phyloP scores from a whole-genome alignment of 92 coral and sea anemone genomes.

The Epizoanthus stellaris region DNA sequence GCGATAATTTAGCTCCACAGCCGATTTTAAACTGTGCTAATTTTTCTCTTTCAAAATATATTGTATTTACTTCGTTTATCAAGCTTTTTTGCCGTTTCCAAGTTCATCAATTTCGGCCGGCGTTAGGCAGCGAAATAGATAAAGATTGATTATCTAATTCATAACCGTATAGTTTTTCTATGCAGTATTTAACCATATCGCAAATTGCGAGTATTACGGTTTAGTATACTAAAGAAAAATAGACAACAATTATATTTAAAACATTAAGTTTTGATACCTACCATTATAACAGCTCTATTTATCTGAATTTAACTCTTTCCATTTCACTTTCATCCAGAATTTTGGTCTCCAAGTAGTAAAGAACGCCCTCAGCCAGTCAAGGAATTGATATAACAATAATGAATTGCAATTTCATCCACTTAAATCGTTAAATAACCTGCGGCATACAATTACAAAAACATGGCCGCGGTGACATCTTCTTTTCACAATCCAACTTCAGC shows the following conservation, averaged over 20 bases:
- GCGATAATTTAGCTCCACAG: too few species aligned
- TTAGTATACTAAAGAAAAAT: neutral
- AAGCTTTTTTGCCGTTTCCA: too few species aligned
- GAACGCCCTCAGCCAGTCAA: neutral
- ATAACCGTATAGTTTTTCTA: neutral
- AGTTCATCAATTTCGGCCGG: too few species aligned
- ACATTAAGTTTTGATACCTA: neutral
- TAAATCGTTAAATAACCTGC: neutral
- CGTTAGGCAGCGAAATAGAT: too few species aligned
- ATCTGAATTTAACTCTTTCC: neutral
- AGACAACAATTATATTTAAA: neutral
- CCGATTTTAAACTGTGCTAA: too few species aligned
- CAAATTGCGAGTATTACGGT: neutral
- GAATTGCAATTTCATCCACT: neutral
- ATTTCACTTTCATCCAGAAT: neutral
- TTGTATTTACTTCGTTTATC: too few species aligned
- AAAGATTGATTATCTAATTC: neutral
- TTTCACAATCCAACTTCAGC: slow-evolving; percentile 9
- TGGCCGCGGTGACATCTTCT: neutral
- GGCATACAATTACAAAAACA: neutral
- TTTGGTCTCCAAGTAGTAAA: neutral
- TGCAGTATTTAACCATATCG: neutral
- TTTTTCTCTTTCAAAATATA: too few species aligned
- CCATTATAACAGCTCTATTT: neutral
- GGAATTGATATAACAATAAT: neutral